Evolutionary conservation across 2,888 invertebrate genomes (phyloP).

Genomic region (Drosophila lutescens): DNA sequence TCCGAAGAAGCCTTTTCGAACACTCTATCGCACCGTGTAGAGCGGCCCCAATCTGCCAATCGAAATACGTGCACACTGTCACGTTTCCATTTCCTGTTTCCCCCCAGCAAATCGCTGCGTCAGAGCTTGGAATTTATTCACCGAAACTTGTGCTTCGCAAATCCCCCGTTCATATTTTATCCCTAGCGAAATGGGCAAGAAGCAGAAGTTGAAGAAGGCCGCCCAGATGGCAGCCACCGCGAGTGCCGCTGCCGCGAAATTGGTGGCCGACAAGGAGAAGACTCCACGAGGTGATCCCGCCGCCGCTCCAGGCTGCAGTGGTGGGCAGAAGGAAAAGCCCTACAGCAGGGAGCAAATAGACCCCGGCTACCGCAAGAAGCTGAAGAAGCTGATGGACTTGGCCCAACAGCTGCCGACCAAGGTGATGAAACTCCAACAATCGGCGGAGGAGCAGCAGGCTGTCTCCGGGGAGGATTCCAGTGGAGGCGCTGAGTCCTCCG

Average conservation of each 20-base stretch:
- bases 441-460: background rate
- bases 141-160: background rate
- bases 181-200: constrained; percentile 45
- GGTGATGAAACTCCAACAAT: background rate
- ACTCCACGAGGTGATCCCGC: too few species aligned
- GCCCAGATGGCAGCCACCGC: background rate
- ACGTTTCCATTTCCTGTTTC: background rate
- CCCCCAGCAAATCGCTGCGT: background rate
- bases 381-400: constrained; percentile 31
- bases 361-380: background rate
- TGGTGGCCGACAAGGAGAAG: background rate
- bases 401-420: constrained; percentile 14
- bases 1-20: background rate
- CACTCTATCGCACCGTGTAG: background rate
- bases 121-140: background rate
- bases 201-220: constrained; percentile 46
- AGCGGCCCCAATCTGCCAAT: background rate
- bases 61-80: background rate
- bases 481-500: background rate
- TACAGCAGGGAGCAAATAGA: background rate
- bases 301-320: background rate
- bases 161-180: background rate
- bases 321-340: background rate
- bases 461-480: background rate
- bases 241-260: background rate